A percentile compares a stretch with the other conserved stretches of the same genome.
Evolutionary conservation across 2,888 invertebrate species (phyloP).

Genomic region (Brachycybe producta): DNA sequence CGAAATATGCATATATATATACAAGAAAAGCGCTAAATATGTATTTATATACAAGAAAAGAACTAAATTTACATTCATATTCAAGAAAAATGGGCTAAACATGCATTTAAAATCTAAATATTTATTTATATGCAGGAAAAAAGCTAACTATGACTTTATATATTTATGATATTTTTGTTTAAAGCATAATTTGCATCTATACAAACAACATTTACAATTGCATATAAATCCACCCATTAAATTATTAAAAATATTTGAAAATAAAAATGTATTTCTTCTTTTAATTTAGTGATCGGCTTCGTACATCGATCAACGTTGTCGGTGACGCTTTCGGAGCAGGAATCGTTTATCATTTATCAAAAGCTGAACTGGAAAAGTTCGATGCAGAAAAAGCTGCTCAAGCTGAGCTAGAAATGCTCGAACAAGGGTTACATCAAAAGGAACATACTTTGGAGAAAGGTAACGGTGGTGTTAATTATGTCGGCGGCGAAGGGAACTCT

Average conservation of each 20-base stretch:
- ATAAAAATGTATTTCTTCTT: too few species aligned
- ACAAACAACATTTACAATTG: too few species aligned
- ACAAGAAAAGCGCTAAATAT: too few species aligned
- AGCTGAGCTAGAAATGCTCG: conserved; percentile 17
- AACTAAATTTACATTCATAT: too few species aligned
- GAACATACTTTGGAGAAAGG: conserved; percentile 9
- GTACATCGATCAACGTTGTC: conserved; percentile 43
- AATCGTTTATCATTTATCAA: conserved; percentile 41
- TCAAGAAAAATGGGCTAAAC: too few species aligned
- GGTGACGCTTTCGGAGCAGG: conserved; percentile 46
- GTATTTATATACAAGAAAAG: too few species aligned
- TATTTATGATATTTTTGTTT: not conserved
- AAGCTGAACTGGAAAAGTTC: conserved; percentile 33
- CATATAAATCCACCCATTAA: too few species aligned
- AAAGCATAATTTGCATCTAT: not conserved
- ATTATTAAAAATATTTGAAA: too few species aligned
- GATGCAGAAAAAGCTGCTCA: conserved; percentile 25
- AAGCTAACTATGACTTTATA: not conserved
- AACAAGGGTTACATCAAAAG: conserved; percentile 11
- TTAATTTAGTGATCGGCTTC: conserved; percentile 38
- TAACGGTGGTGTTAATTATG: conserved; percentile 11
- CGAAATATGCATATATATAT: too few species aligned
- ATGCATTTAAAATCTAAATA: too few species aligned
- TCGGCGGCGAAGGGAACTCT: conserved; percentile 4
- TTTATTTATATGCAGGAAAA: too few species aligned